Conservation (phyloP, 2,113 vertebrate genomes). For the Pandion haliaetus region DNA sequence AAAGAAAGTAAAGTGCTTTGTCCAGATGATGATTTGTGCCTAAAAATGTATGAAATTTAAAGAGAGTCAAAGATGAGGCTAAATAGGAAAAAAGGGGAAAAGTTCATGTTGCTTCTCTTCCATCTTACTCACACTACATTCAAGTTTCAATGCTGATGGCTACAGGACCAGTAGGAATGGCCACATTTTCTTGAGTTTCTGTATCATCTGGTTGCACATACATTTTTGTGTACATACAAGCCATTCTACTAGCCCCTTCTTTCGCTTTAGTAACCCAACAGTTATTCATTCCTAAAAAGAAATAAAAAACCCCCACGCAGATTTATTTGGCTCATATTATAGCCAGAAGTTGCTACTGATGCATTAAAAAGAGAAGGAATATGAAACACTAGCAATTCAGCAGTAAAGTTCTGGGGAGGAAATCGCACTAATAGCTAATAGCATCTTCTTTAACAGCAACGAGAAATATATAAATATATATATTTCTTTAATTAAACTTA, state of each 20-base stretch:
- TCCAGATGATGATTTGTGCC: not conserved
- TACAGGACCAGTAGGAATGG: not conserved
- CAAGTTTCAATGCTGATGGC: not conserved
- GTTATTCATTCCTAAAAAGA: not conserved
- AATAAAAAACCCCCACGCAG: too few species aligned
- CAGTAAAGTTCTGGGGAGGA: not conserved
- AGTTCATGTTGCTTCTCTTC: not conserved
- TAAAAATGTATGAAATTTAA: not conserved
- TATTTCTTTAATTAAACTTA: not conserved
- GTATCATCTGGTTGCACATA: not conserved
- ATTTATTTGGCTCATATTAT: not conserved
- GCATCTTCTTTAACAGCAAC: not conserved
- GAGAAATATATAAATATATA: not conserved
- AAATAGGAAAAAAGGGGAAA: not conserved
- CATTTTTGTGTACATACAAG: not conserved
- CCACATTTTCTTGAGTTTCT: not conserved
- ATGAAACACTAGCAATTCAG: not conserved
- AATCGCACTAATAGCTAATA: accelerated
- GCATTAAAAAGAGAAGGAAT: not conserved
- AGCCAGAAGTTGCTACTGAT: not conserved
- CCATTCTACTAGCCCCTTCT: not conserved
- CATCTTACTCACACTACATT: not conserved
- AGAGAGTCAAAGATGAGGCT: not conserved
- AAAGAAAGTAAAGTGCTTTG: not conserved
- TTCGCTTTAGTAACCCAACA: not conserved